phyloP scores from a whole-genome alignment of 2,797 vertebrate species.

The Diceros bicornis region DNA sequence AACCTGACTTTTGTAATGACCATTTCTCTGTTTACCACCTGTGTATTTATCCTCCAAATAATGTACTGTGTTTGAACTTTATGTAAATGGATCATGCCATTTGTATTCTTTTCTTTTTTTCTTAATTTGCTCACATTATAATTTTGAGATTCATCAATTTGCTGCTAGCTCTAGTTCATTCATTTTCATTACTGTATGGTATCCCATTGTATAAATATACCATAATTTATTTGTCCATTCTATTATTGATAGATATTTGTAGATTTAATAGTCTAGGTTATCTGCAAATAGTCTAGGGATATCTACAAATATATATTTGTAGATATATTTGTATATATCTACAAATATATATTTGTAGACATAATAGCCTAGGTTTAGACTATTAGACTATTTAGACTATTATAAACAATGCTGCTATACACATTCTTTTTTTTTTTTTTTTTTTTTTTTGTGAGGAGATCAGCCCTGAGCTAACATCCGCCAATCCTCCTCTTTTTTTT shows the following conservation, averaged over 20 bases:
- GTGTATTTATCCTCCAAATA: neutral
- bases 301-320: no score
- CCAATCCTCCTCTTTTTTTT: no score
- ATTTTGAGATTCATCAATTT: conserved; percentile 28
- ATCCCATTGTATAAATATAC: neutral
- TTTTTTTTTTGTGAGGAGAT: no score
- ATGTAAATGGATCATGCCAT: neutral
- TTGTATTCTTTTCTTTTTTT: neutral
- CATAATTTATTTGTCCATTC: neutral
- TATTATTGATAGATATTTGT: neutral
- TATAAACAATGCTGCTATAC: neutral
- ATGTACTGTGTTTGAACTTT: neutral
- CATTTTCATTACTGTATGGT: neutral
- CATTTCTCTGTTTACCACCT: neutral
- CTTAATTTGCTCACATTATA: neutral
- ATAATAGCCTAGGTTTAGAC: neutral
- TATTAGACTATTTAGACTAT: neutral
- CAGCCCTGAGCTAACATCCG: no score
- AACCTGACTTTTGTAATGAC: neutral
- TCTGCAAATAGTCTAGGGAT: no score
- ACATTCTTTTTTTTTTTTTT: no score
- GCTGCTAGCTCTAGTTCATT: neutral
- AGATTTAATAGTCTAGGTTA: neutral
- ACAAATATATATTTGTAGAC: no score
- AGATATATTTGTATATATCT: no score